phyloP scores from a whole-genome alignment of 1,140 invertebrate genomes.

The Bathynomus jamesi region DNA sequence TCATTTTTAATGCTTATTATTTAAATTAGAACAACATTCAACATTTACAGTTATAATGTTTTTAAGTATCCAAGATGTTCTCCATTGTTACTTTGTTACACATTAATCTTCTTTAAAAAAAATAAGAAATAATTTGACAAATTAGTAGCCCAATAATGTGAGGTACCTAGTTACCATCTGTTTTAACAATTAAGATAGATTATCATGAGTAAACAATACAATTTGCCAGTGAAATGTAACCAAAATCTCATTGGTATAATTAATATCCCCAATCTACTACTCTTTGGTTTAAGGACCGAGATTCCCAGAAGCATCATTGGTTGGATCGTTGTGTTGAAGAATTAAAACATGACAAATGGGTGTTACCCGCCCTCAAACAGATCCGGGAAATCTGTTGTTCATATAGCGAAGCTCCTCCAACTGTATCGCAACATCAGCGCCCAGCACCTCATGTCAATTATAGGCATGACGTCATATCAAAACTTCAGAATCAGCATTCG shows the following conservation, averaged over 20 bases:
- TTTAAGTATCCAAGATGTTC: no score
- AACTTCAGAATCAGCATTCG: slow-evolving; percentile 82
- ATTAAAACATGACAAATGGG: slow-evolving; percentile 82
- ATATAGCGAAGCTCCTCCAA: slow-evolving; percentile 70
- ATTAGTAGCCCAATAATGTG: no score
- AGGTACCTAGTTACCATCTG: no score
- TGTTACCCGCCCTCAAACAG: slow-evolving; percentile 86
- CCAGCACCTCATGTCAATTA: slow-evolving; percentile 41
- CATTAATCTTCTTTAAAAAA: no score
- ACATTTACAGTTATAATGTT: no score
- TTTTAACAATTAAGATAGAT: no score
- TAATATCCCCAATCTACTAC: neutral
- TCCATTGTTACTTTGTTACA: no score
- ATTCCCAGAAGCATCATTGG: slow-evolving; percentile 93
- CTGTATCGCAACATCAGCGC: slow-evolving; percentile 50
- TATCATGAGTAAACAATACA: no score
- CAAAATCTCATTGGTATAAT: neutral
- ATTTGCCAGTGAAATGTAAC: no score
- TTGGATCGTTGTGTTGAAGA: slow-evolving; percentile 92
- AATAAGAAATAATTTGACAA: no score
- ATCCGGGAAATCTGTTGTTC: slow-evolving; percentile 92
- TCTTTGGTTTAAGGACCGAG: slow-evolving; percentile 62
- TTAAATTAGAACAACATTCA: no score
- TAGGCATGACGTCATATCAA: slow-evolving; percentile 74
- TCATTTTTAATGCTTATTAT: no score